Percentiles rank a stretch among this genome's conserved stretches.
phyloP scores from a whole-genome alignment of 2,888 invertebrate genomes.

The Prosopocoilus inquinatus region DNA sequence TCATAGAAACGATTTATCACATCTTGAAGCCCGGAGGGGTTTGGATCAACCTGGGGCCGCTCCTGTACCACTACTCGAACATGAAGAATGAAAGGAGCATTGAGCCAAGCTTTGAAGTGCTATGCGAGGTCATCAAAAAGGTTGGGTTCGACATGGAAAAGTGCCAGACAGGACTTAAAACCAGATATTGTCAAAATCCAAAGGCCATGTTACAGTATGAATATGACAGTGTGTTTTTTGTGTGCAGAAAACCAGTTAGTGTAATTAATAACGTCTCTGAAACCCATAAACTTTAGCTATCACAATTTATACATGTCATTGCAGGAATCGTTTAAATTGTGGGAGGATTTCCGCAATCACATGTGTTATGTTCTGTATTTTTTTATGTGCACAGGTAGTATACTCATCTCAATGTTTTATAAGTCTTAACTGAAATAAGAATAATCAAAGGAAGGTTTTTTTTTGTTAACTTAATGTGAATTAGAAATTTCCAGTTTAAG shows the following conservation, averaged over 20 bases:
- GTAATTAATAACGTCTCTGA: neutral
- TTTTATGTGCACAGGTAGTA: too few species aligned
- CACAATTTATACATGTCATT: too few species aligned
- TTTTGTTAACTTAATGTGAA: too few species aligned
- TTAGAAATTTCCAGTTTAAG: too few species aligned
- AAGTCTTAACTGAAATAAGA: too few species aligned
- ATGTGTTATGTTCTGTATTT: too few species aligned
- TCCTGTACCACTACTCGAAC: slow-evolving; percentile 89
- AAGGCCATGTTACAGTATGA: slow-evolving; percentile 90
- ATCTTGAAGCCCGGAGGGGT: slow-evolving; percentile 87
- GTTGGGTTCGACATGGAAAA: slow-evolving; percentile 84
- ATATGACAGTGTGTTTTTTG: slow-evolving; percentile 90
- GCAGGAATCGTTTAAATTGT: too few species aligned
- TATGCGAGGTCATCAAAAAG: slow-evolving; percentile 70
- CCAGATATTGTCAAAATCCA: slow-evolving; percentile 90
- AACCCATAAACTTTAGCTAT: too few species aligned
- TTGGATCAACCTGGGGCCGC: slow-evolving; percentile 89
- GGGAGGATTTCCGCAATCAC: too few species aligned
- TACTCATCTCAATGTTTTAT: too few species aligned
- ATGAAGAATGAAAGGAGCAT: slow-evolving; percentile 84
- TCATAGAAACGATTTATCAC: slow-evolving; percentile 87
- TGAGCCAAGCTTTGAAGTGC: slow-evolving; percentile 79
- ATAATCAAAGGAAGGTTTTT: too few species aligned
- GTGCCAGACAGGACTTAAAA: slow-evolving; percentile 74
- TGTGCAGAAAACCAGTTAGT: slow-evolving; percentile 73